A percentile compares a stretch with the other conserved stretches of the same genome.
phyloP scores from a whole-genome alignment of 1,140 invertebrate species.

The Pseudomyrmex gracilis region DNA sequence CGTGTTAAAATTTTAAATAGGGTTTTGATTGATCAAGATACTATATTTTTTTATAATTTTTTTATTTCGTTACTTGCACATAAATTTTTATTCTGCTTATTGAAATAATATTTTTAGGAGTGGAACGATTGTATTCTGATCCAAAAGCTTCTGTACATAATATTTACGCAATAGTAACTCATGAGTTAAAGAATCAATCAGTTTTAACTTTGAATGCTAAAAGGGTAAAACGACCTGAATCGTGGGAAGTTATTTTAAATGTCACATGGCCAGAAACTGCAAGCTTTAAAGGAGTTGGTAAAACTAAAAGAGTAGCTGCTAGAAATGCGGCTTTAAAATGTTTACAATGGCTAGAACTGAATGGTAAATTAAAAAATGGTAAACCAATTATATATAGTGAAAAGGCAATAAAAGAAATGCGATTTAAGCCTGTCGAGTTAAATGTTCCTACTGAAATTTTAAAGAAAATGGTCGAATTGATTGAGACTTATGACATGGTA shows the following conservation, averaged over 20 bases:
- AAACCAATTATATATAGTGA: constrained; percentile 67
- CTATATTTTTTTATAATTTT: not conserved
- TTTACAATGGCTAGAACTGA: constrained; percentile 76
- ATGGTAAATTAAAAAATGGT: constrained; percentile 62
- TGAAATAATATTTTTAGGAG: constrained; percentile 68
- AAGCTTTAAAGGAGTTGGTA: constrained; percentile 64
- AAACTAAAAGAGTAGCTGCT: constrained; percentile 68
- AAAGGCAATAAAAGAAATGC: constrained; percentile 28
- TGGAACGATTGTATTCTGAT: constrained; percentile 65
- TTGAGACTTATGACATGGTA: constrained; percentile 73
- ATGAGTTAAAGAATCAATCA: constrained; percentile 60
- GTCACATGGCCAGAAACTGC: constrained; percentile 78
- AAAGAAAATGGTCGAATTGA: constrained; percentile 64
- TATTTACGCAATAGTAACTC: constrained; percentile 66
- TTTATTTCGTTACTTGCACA: not conserved
- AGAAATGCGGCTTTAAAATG: constrained; percentile 70
- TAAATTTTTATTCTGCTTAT: not conserved
- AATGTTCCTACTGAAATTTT: constrained; percentile 63
- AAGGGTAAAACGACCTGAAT: not conserved
- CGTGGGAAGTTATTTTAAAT: constrained; percentile 67
- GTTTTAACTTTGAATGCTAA: constrained; percentile 23
- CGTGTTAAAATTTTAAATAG: too few species aligned
- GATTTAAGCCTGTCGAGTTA: constrained; percentile 49
- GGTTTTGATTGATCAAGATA: not conserved
- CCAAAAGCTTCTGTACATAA: constrained; percentile 56